These are phyloP conservation scores for Cheumatopsyche charites DNA, from an alignment of 1,140 invertebrate species.

Conservation along the genomic window DNA sequence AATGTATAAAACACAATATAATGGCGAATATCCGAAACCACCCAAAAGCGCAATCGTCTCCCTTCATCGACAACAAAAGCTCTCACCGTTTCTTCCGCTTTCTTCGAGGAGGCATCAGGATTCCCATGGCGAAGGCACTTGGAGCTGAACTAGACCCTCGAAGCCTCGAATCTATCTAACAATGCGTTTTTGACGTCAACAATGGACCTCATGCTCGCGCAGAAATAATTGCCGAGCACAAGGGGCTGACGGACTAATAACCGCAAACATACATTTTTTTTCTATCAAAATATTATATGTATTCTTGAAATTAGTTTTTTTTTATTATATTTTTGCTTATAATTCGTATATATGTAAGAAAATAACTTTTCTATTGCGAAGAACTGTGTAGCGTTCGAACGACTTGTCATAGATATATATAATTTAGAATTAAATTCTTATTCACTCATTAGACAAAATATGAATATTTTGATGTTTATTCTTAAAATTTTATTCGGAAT, in stretches of 20 bases:
- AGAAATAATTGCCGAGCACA: slow-evolving; percentile 44
- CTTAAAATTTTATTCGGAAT: too few relatives aligned
- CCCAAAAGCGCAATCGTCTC: slow-evolving; percentile 41
- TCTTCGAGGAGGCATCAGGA: slow-evolving; percentile 26
- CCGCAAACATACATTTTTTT: slow-evolving; percentile 27
- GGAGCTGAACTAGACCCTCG: slow-evolving; percentile 16
- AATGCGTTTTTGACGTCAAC: slow-evolving; percentile 22
- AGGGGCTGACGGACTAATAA: slow-evolving; percentile 21
- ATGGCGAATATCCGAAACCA: slow-evolving; percentile 41
- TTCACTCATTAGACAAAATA: too few relatives aligned
- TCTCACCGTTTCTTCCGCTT: slow-evolving; percentile 43
- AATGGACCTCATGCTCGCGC: slow-evolving; percentile 48
- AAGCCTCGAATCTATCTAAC: slow-evolving; percentile 32
- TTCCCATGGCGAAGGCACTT: slow-evolving; percentile 40
- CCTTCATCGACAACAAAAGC: slow-evolving; percentile 38
- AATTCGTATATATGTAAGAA: neutral
- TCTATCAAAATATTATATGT: neutral
- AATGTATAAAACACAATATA: slow-evolving; percentile 39
- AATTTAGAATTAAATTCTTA: too few relatives aligned
- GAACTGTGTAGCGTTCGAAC: too few relatives aligned
- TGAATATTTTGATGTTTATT: too few relatives aligned
- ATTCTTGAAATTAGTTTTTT: neutral
- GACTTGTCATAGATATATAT: too few relatives aligned
- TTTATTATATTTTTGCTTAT: neutral
- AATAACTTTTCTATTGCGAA: too few relatives aligned